A percentile compares a stretch with the other conserved stretches of the same genome.
These are phyloP conservation scores for Cyphomyrus plagiostoma DNA, from an alignment of 2,113 vertebrate species.

Conservation along the genomic window DNA sequence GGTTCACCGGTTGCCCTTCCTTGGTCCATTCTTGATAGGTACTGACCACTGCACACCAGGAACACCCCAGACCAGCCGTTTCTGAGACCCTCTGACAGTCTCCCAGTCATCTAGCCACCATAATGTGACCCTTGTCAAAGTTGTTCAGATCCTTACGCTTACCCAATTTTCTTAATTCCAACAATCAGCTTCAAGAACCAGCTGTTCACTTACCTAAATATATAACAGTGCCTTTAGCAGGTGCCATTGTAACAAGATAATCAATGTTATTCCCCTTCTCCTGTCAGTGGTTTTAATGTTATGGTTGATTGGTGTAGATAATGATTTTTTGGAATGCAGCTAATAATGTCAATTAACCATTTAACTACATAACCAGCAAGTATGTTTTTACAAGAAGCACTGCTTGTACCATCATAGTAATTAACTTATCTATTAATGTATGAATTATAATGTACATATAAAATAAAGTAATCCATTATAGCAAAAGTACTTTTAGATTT, in stretches of 20 bases:
- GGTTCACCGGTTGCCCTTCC: neutral
- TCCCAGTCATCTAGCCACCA: neutral
- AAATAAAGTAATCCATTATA: neutral
- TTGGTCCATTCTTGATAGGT: neutral
- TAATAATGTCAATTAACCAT: neutral
- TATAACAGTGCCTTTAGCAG: neutral
- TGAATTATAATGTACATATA: neutral
- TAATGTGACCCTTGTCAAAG: neutral
- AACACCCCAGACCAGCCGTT: neutral
- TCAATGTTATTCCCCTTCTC: neutral
- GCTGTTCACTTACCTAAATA: neutral
- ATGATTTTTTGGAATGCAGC: neutral
- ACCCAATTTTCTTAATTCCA: neutral
- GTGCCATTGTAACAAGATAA: neutral
- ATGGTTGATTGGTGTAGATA: neutral
- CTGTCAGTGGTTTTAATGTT: neutral
- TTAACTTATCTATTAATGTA: neutral
- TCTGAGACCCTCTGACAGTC: neutral
- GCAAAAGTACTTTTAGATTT: neutral
- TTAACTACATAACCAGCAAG: neutral
- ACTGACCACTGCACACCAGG: neutral
- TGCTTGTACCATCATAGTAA: neutral
- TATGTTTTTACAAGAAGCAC: neutral
- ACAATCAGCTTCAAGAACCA: neutral
- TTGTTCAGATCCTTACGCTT: neutral